Percentiles rank a stretch among this genome's conserved stretches.
Evolutionary conservation across 1,140 invertebrate genomes (phyloP).

Genomic region (Platyscapa corneri): DNA sequence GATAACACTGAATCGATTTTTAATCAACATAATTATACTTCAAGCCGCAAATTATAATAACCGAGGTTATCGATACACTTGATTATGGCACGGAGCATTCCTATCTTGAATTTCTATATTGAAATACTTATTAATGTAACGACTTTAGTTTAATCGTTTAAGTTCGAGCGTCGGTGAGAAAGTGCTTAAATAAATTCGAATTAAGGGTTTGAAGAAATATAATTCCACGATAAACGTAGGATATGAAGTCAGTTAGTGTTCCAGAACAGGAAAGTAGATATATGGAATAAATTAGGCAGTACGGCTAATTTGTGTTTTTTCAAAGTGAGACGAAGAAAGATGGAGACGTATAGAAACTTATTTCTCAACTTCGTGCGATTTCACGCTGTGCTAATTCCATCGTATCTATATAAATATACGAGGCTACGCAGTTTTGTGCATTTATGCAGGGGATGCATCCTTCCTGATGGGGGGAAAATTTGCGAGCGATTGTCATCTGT

Average conservation of each 20-base stretch:
- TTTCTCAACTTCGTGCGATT: conserved; percentile 6
- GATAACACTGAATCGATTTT: too few species aligned
- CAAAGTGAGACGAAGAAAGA: neutral
- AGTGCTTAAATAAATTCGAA: neutral
- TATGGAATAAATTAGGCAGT: neutral
- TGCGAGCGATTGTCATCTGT: conserved; percentile 34
- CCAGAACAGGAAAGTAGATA: neutral
- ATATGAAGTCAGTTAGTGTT: neutral
- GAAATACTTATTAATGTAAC: neutral
- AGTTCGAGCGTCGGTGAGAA: neutral
- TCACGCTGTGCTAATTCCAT: conserved; percentile 7
- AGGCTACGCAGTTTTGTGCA: neutral
- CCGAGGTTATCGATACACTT: too few species aligned
- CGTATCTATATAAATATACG: neutral
- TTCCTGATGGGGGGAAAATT: conserved; percentile 28
- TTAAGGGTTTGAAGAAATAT: neutral
- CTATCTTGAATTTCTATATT: neutral
- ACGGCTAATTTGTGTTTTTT: neutral
- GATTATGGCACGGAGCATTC: too few species aligned
- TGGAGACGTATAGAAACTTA: neutral
- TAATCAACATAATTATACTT: too few species aligned
- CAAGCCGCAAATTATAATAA: too few species aligned
- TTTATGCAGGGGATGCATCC: neutral
- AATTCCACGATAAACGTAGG: neutral
- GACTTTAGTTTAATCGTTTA: too few species aligned